Base-by-base conservation (phyloP, 2,113 vertebrate species). In the Mustela lutreola region DNA sequence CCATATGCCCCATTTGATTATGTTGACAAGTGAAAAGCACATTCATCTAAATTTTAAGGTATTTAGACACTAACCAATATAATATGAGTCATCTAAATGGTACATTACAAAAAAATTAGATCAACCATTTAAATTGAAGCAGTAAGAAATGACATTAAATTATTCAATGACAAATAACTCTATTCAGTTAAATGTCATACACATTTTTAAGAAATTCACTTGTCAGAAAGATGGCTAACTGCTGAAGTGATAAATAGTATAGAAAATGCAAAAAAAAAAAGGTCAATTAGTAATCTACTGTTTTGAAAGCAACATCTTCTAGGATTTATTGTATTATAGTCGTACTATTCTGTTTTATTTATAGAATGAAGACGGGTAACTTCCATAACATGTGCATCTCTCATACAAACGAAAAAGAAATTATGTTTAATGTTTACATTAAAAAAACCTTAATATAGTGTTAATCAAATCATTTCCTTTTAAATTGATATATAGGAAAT, bases 111-210 rank as follows among this genome's bases (percentile, higher is more conserved):
- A 89, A 24, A 95, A 79, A 48, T 94, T 96, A 91, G 87, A 92
- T 95, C 95, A 97, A 53, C 50, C 76, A 95, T 88, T 97, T 97
- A 97, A 96, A 94, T 70, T 94, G 65, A 97, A 21, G 31, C 96
- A 96, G 92, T 67, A 45, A 85, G 75, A 95, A 98, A 97, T 85
- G 9, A 79, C 89, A 70, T 63, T 81, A 85, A 85, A 84, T 42
- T 91, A 95, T 97, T 42, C 62, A 97, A 76, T 97, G 97, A 91
- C 4, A 8, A 94, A 97, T 96, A 93, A 76, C 48, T 96, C 83
- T 97, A 71, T 88, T 83, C 89, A 94, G 89, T 91, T 97, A 85
- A 93, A 63, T 96, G 91, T 96, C 88, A 93, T n/a, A 24, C 36
- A 96, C 31, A 80, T 88, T 97, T 96, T 95, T n/a, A 95, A 88